Evolutionary conservation across 2,113 vertebrate species (phyloP).

Genomic region (Rhabdomys dilectus): DNA sequence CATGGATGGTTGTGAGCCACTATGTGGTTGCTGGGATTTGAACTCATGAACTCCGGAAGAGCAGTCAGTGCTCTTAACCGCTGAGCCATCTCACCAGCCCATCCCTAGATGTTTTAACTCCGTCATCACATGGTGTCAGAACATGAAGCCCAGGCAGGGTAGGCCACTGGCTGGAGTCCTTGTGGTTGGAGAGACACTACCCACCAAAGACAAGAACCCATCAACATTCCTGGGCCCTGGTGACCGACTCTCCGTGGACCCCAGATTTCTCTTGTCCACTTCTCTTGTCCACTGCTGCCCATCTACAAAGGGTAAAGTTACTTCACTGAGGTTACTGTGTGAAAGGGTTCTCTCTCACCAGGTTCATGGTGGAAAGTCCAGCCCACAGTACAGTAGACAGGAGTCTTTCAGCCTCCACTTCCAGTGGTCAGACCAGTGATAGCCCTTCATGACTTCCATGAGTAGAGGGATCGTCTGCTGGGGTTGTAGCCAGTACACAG

Average conservation of each 20-base stretch:
- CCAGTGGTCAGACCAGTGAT: background rate
- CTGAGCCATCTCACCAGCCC: no score
- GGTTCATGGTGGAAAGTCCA: background rate
- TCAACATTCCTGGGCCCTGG: background rate
- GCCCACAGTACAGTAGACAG: background rate
- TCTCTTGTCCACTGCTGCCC: background rate
- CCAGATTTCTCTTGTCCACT: background rate
- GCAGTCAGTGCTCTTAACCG: no score
- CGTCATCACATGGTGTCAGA: no score
- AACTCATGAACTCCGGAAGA: no score
- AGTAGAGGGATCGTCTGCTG: background rate
- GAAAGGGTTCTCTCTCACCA: background rate
- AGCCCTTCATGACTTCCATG: no score
- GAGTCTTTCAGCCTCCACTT: background rate
- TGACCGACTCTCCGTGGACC: background rate
- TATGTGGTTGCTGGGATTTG: no score
- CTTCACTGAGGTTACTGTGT: background rate
- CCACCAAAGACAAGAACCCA: background rate
- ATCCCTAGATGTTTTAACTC: background rate
- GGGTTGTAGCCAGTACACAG: background rate
- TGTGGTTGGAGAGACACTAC: background rate
- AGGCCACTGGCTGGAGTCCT: background rate
- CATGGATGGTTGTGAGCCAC: no score
- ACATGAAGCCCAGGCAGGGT: no score
- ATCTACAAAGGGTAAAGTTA: no score